Base-by-base conservation (phyloP, 2,888 invertebrate genomes). In the Volucella inflata region DNA sequence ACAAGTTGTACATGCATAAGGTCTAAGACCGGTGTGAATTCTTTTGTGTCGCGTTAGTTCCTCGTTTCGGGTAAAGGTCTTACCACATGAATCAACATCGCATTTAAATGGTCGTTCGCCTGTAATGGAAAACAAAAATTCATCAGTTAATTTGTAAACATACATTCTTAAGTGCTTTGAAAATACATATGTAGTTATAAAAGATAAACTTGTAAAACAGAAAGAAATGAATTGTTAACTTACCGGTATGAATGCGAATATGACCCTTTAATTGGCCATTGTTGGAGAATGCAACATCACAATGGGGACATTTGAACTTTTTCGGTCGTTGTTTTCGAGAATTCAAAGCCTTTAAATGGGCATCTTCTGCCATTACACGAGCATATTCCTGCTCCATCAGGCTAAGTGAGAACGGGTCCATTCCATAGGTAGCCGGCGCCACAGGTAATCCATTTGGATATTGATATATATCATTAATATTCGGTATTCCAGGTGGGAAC, bases 251-350 rank as follows among this genome's bases (percentile, higher is more conserved):
- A 72, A 97, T 98, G 77, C 98, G 93, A n/a, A 97, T 95, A 90
- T 98, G 98, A 14, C 98, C 98, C 91, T 96, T 97, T 0, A 98
- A 93, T 89, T 98, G 98, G 0, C 98, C 98, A 91, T 97, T 98
- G 91, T 98, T 98, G n/a, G 97, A 97, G 91, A 98, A 98, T 0
- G 97, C 97, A 0, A 97, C 97, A 88, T 96, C 95, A 90, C 98
- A 98, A 89, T 97, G 96, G 0, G 96, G 96, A 89, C 98, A 98
- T 88, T 97, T 95, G 92, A 98, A 98, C 90, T 97, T 97, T 92
- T 97, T 97, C 1, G 98, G 98, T 0, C 97, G 93, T 88, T 96
- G 95, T 89, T 97, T 96, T 87, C 95, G 93, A 0, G 95, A 93
- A 88, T 94, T 95, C 3, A 95, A 88, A 0, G 95, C 91, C 89